Percentiles rank a stretch among this genome's conserved stretches.
phyloP scores from a whole-genome alignment of 2,888 invertebrate genomes.

The Oasisia sp. region DNA sequence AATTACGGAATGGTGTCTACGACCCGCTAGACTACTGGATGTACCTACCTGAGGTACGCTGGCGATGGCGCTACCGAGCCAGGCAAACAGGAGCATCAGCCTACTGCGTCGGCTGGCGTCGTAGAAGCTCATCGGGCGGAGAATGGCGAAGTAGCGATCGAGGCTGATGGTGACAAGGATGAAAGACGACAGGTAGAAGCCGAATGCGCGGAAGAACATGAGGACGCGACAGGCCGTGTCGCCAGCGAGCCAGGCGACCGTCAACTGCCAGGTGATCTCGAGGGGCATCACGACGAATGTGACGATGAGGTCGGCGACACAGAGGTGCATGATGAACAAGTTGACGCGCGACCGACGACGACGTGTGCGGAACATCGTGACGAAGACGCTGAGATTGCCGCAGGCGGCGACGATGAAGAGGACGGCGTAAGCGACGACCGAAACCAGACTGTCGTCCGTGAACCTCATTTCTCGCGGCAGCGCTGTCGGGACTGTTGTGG shows the following conservation, averaged over 20 bases:
- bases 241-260: constrained; percentile 81
- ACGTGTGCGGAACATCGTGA: constrained; percentile 35
- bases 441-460: background rate
- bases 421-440: background rate
- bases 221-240: constrained; percentile 79
- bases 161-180: constrained; percentile 81
- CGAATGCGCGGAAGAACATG: constrained; percentile 78
- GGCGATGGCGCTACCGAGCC: constrained; percentile 75
- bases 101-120: constrained; percentile 77
- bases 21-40: no score
- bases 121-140: constrained; percentile 77
- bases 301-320: constrained; percentile 82
- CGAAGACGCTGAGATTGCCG: constrained; percentile 36
- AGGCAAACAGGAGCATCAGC: constrained; percentile 76
- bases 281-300: constrained; percentile 81
- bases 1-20: no score
- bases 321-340: constrained; percentile 72
- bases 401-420: constrained; percentile 33
- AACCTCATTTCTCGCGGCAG: background rate
- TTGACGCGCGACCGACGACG: constrained; percentile 34
- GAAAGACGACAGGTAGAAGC: constrained; percentile 78
- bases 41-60: constrained; percentile 73
- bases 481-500: background rate
- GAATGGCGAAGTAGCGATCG: constrained; percentile 81
- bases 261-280: constrained; percentile 77